Evolutionary conservation across 2,888 invertebrate species (phyloP).

Genomic region (Xestia rhomboidea): DNA sequence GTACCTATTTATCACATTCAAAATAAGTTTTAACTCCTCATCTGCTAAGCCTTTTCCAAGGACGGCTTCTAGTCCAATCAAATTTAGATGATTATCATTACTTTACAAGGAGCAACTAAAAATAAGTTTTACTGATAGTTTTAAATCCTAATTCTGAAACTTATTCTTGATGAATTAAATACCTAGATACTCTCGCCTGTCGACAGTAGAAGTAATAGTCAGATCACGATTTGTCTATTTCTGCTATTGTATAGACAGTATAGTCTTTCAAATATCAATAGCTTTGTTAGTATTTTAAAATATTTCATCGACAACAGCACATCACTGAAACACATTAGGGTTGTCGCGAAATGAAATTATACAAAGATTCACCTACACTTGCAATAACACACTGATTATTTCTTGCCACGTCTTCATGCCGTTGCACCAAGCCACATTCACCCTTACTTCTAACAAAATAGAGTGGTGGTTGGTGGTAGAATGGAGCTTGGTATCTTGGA

Average conservation of each 20-base stretch:
- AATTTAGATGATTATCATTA: background rate
- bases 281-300: background rate
- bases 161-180: background rate
- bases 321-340: conserved; percentile 82
- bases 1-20: background rate
- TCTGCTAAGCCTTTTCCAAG: background rate
- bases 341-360: conserved; percentile 88
- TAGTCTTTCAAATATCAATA: background rate
- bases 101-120: background rate
- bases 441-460: conserved; percentile 56
- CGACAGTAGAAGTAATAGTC: background rate
- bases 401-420: conserved; percentile 68
- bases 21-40: background rate
- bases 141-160: background rate
- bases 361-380: conserved; percentile 86
- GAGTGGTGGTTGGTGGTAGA: conserved; percentile 35
- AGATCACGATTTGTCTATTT: background rate
- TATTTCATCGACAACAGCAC: conserved; percentile 51
- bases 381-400: conserved; percentile 87
- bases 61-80: background rate
- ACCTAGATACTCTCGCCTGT: background rate
- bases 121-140: background rate
- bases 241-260: background rate
- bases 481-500: conserved; percentile 46
- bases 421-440: conserved; percentile 38